A percentile compares a stretch with the other conserved stretches of the same genome.
Evolutionary conservation across 2,888 invertebrate species (phyloP).

Genomic region (Cerceris rybyensis): DNA sequence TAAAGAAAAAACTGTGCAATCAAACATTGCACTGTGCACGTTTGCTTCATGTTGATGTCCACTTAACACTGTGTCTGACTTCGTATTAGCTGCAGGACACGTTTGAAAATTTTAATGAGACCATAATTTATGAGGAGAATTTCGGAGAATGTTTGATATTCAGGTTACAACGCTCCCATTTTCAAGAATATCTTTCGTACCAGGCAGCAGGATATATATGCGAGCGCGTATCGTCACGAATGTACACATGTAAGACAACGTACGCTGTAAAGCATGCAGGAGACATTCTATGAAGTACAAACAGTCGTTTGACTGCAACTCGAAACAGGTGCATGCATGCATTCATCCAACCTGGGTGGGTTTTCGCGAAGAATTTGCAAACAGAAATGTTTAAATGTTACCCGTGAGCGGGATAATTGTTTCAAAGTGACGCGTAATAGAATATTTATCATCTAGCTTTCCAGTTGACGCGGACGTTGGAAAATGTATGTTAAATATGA

Average conservation of each 20-base stretch:
- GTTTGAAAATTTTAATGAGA: neutral
- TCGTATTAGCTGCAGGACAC: neutral
- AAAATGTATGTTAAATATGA: no score
- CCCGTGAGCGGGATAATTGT: constrained; percentile 8
- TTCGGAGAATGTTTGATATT: neutral
- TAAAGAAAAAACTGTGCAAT: no score
- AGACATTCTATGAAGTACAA: constrained; percentile 27
- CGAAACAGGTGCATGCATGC: constrained; percentile 6
- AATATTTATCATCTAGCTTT: no score
- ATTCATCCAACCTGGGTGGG: constrained; percentile 8
- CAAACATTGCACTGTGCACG: no score
- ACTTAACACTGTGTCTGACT: no score
- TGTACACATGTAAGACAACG: constrained; percentile 10
- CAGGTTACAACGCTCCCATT: neutral
- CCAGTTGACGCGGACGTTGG: no score
- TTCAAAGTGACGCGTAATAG: neutral
- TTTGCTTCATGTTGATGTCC: no score
- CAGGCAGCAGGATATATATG: neutral
- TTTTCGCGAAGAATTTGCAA: neutral
- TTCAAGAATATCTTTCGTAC: neutral
- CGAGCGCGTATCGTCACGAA: constrained; percentile 1
- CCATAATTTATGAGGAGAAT: neutral
- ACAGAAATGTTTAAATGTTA: constrained; percentile 21
- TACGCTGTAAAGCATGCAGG: constrained; percentile 3
- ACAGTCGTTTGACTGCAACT: constrained; percentile 21